Evolutionary conservation across 2,888 invertebrate species (phyloP), one percentile per base, ranked within the genome.

Genomic region (Timema cristinae): DNA sequence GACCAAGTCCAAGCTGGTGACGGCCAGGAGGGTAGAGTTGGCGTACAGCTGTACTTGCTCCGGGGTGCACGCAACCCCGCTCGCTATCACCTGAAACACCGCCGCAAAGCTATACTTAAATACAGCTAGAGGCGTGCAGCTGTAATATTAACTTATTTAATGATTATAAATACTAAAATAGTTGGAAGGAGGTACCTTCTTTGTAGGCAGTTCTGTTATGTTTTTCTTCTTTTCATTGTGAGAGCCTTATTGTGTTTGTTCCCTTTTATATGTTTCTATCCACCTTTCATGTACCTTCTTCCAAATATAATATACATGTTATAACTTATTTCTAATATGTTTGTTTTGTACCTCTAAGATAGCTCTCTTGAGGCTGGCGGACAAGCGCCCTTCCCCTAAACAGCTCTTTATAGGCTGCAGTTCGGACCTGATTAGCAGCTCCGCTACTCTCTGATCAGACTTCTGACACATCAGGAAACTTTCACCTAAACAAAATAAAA

Each of bases 381-480:
- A 83, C 69, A 86, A 72, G 66, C 78, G 78, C 13, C 81, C 75
- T 75, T 85, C 85, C 78, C 90, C 87, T 70, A 97, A 87, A 79
- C 96, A 96, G 79, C 95, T 96, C 76, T 86, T 85, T 7, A 97
- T 91, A 7, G 95, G 90, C 71, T 89, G 86, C 69, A 93, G 81
- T 66, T 85, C 81, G 8, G 90, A 87, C 72, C 85, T 86, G 79
- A 97, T 86, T 74, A 98, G 83, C 67, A 86, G 85, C 77, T 88
- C 85, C 0, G 91, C 95, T 72, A 89, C 85, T 77, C 86, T 85
- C 75, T 87, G 88, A 80, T 96, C 95, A 76, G 84, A 87, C 61
- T 89, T 86, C 75, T 91, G 91, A 80, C 97, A 97, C 63, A 98
- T 87, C 66, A 98, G 84, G 77, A 97, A 91, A 80, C 97, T 97